Evolutionary conservation across 2,888 invertebrate genomes (phyloP).

Genomic region (Coleophora flavipennella): DNA sequence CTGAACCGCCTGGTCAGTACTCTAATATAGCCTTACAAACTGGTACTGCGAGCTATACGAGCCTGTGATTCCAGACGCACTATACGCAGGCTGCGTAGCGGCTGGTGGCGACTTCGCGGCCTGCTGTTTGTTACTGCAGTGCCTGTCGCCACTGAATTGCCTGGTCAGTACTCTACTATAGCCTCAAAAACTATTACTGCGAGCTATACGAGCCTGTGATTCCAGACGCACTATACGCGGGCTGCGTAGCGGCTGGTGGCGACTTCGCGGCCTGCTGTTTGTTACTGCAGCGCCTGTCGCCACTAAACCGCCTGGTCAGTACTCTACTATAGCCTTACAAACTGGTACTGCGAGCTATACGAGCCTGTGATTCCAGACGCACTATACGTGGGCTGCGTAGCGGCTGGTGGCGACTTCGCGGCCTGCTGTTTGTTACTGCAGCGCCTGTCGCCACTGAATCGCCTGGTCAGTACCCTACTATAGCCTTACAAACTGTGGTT

Average conservation of each 20-base stretch:
- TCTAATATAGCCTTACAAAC: too few relatives aligned
- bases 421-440: constrained; percentile 88
- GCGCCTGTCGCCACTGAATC: constrained; percentile 90
- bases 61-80: constrained; percentile 92
- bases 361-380: constrained; percentile 95
- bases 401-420: constrained; percentile 77
- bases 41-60: constrained; percentile 97
- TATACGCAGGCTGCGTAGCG: constrained; percentile 91
- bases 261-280: constrained; percentile 84
- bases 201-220: constrained; percentile 97
- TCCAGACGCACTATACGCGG: constrained; percentile 90
- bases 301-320: constrained; percentile 90
- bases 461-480: too few relatives aligned
- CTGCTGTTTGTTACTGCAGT: constrained; percentile 86
- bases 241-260: constrained; percentile 81
- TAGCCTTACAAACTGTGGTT: constrained; percentile 97
- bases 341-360: constrained; percentile 97
- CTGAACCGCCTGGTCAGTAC: constrained; percentile 93
- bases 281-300: constrained; percentile 89
- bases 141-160: constrained; percentile 91
- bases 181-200: constrained; percentile 93
- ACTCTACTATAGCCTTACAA: too few relatives aligned
- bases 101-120: constrained; percentile 78
- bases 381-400: constrained; percentile 90
- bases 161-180: constrained; percentile 68